Base-by-base conservation (phyloP, 2,797 vertebrate genomes). In the Lacerta agilis region DNA sequence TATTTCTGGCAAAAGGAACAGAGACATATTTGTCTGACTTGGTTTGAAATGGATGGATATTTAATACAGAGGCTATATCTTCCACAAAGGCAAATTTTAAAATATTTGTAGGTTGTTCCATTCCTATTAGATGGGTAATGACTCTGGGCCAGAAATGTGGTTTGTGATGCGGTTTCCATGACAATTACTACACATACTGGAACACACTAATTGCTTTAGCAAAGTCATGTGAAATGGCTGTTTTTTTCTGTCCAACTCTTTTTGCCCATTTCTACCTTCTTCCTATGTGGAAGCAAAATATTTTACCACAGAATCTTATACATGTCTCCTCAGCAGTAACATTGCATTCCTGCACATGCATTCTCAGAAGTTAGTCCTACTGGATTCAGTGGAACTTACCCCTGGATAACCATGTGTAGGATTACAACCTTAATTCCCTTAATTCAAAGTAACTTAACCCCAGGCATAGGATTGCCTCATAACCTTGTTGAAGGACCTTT, bases 141-240 rank as follows among this genome's bases (percentile, higher is more conserved):
- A 66, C 41, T 82, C 64, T 83, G 15, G 85, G 5, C 23, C 58
- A 88, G 25, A 64, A 33, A 10, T 79, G 15, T 33, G 58, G 8
- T 77, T 17, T 69, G 72, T 82, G 77, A 80, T 92, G 86, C 90
- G 69, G 55, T 90, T 93, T 91, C 83, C 84, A 75, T 43, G 83
- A 90, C 36, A 27, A 38, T 83, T 88, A 49, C 88, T 91, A 58
- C 91, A 13, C 20, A 45, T 33, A 25, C 0, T 69, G 92, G n/a
- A 66, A 36, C 77, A 69, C 25, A 83, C 17, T 85, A 79, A 81
- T 3, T 69, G 25, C 64, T 85, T 87, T 27, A 61, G 15, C 82
- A 9, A 86, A 88, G 4, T 55, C 0, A 1, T 81, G 33, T 23
- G 49, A 23, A 88, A 87, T 43, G 25, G 3, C 73, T 91, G 11